These are phyloP conservation scores for Dilophus febrilis DNA, from an alignment of 2,888 invertebrate species.

Conservation along the genomic window DNA sequence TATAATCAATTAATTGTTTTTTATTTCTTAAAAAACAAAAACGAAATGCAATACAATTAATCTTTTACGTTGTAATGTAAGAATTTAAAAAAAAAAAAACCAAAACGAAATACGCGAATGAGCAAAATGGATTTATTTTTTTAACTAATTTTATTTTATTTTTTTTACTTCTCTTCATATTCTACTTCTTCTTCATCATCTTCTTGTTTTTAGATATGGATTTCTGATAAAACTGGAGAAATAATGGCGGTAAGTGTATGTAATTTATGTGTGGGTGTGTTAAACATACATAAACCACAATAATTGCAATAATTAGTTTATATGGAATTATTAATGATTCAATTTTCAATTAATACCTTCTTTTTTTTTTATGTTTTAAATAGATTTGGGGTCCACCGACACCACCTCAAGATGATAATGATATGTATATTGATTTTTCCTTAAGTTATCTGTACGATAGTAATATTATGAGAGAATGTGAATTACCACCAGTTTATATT, in stretches of 20 bases:
- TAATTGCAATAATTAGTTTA: too few species aligned
- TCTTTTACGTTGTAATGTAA: too few species aligned
- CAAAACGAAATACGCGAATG: neutral
- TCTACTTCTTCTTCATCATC: slow-evolving; percentile 15
- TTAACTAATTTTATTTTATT: slow-evolving; percentile 2
- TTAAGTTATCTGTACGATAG: slow-evolving; percentile 72
- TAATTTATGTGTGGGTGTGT: too few species aligned
- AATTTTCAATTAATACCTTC: too few species aligned
- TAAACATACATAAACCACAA: too few species aligned
- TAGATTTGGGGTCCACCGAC: slow-evolving; percentile 97
- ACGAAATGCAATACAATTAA: neutral
- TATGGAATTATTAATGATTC: too few species aligned
- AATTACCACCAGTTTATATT: slow-evolving; percentile 62
- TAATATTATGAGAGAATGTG: slow-evolving; percentile 54
- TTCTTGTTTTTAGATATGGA: slow-evolving; percentile 80
- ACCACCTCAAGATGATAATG: slow-evolving; percentile 83
- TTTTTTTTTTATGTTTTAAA: slow-evolving; percentile 11
- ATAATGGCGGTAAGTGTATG: slow-evolving; percentile 67
- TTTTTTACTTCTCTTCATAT: slow-evolving; percentile 7
- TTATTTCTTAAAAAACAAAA: neutral
- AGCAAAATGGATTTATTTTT: slow-evolving; percentile 7
- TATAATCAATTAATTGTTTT: neutral
- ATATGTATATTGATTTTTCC: slow-evolving; percentile 77
- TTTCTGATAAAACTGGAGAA: slow-evolving; percentile 50
- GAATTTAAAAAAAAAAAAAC: neutral